Percentiles rank a stretch among this genome's conserved stretches.
Evolutionary conservation across 2,113 vertebrate genomes (phyloP).

Genomic region (Budorcas taxicolor): DNA sequence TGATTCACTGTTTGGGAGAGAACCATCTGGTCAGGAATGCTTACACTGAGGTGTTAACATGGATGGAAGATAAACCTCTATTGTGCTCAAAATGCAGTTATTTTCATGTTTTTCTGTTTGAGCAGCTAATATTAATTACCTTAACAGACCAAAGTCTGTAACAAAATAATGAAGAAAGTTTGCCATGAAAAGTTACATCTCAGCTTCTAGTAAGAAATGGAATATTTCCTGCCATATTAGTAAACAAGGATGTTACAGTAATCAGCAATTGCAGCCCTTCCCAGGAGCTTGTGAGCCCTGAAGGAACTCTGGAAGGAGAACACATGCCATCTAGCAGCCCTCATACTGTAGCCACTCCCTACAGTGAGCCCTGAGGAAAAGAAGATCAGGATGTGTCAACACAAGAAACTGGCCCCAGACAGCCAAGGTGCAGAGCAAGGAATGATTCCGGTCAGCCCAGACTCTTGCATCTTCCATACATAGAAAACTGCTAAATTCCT

Average conservation of each 20-base stretch:
- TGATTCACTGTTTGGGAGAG: background rate
- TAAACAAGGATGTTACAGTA: background rate
- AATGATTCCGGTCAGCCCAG: background rate
- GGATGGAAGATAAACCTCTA: background rate
- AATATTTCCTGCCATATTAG: background rate
- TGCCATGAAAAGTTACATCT: background rate
- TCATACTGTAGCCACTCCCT: no score
- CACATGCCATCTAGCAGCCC: background rate
- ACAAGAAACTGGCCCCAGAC: background rate
- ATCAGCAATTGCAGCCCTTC: background rate
- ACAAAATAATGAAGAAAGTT: background rate
- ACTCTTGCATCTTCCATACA: background rate
- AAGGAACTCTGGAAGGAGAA: background rate
- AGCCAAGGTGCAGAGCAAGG: background rate
- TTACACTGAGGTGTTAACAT: background rate
- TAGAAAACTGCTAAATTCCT: background rate
- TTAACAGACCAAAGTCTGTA: background rate
- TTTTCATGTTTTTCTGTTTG: background rate
- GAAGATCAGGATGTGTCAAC: background rate
- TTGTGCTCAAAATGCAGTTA: background rate
- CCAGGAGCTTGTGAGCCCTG: background rate
- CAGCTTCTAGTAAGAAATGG: background rate
- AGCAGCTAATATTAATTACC: background rate
- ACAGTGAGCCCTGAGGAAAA: background rate
- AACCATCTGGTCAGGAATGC: background rate